phyloP scores from a whole-genome alignment of 2,888 invertebrate species.

The Acronicta leporina region DNA sequence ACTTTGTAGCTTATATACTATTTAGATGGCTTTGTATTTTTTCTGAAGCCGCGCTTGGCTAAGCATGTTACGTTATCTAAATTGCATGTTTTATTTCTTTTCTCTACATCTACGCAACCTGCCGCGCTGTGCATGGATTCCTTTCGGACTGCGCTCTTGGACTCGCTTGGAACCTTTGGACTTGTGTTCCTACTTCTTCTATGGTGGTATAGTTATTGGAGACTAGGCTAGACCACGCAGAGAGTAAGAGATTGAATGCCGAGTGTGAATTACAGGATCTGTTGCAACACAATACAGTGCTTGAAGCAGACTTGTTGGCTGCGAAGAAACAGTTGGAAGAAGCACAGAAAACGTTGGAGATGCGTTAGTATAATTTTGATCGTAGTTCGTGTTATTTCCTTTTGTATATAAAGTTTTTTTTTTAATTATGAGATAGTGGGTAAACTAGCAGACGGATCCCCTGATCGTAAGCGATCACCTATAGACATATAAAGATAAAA shows the following conservation, averaged over 20 bases:
- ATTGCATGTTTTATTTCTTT: constrained; percentile 83
- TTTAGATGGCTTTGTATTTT: constrained; percentile 30
- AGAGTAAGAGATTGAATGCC: constrained; percentile 90
- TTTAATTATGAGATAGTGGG: no score
- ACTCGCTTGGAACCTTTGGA: constrained; percentile 57
- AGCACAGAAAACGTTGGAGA: constrained; percentile 73
- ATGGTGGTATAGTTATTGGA: constrained; percentile 87
- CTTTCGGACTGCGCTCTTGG: constrained; percentile 54
- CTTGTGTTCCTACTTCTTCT: constrained; percentile 70
- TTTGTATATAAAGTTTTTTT: no score
- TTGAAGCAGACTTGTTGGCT: constrained; percentile 89
- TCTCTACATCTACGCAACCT: constrained; percentile 67
- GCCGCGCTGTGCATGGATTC: constrained; percentile 62
- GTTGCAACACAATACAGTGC: constrained; percentile 91
- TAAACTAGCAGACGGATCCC: no score
- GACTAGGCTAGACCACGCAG: constrained; percentile 90
- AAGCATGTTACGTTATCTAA: constrained; percentile 65
- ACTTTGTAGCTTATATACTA: constrained; percentile 21
- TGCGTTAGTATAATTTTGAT: constrained; percentile 73
- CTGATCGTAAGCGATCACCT: no score
- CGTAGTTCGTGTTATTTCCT: constrained; percentile 3
- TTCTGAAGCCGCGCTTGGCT: constrained; percentile 23
- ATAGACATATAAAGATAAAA: not conserved
- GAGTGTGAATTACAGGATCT: constrained; percentile 90
- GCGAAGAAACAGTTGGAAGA: constrained; percentile 84